Base-by-base conservation (phyloP, 2,113 vertebrate genomes). In the Callithrix jacchus region DNA sequence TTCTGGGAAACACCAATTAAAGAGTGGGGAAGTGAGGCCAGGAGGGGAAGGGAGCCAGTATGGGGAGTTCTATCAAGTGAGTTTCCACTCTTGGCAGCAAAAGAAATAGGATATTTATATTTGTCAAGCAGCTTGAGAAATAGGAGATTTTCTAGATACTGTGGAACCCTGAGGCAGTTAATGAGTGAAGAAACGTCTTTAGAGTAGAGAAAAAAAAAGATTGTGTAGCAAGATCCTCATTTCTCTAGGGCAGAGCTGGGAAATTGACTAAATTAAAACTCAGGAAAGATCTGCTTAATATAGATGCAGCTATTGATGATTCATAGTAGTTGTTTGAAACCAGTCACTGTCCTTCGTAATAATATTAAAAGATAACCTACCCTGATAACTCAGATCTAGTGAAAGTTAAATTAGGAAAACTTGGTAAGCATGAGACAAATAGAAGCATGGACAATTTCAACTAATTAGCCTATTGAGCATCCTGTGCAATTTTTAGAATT, bases 161-260 rank as follows among this genome's bases (percentile, higher is more conserved):
- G 91, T 86, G 93, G 93, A 96, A 92, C 92, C 73, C 66, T 12
- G 56, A 87, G 70, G 81, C 64, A 85, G 54, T 94, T 94, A 97
- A 85, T 68, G 79, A 93, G 74, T 86, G 83, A 93, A 94, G 82
- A 92, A 92, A 92, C 86, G 66, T 91, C 94, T 87, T 76, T 91
- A 25, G 79, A 89, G 80, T 70, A 79, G 86, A 81, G n/a, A 12
- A 27, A n/a, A 40, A 40, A 64, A 52, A 70, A 54, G 12, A 79
- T 37, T 64, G 76, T 76, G 64, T 54, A 90, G 89, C 54, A 96
- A 91, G 74, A 91, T 92, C 30, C 23, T 35, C 47, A 42, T 87
- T 90, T 95, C 93, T 93, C 81, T 73, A 79, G 30, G 74, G 90
- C 85, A 94, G 71, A 93, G 58, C 56, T 88, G 20, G 47, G 90